phyloP scores from a whole-genome alignment of 2,888 invertebrate species.

The Lamproptera curius region DNA sequence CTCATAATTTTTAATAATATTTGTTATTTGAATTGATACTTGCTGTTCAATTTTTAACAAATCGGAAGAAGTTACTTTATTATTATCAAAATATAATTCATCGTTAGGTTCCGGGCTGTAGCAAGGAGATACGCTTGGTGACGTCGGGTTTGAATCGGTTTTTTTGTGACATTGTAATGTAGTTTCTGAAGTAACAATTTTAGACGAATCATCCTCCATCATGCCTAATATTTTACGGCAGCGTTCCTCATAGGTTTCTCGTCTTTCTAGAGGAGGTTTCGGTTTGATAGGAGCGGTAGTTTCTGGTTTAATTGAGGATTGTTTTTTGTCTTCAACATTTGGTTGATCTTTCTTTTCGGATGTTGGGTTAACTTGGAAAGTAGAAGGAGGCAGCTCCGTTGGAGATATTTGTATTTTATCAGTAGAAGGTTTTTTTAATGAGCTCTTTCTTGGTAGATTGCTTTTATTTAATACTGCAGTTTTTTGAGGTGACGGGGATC shows the following conservation, averaged over 20 bases:
- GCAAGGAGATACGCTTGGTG: conserved; percentile 52
- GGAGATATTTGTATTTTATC: conserved; percentile 44
- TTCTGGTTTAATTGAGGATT: conserved; percentile 38
- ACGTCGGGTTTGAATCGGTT: conserved; percentile 36
- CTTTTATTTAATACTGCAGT: conserved; percentile 43
- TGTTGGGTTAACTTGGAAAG: conserved; percentile 57
- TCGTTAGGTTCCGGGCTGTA: conserved; percentile 46
- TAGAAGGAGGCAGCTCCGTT: conserved; percentile 61
- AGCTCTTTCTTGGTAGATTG: conserved; percentile 64
- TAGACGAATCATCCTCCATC: conserved; percentile 55
- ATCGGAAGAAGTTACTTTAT: conserved; percentile 34
- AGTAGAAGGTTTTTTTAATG: conserved; percentile 60
- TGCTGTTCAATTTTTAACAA: conserved; percentile 45
- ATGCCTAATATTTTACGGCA: conserved; percentile 85
- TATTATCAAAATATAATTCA: conserved; percentile 28
- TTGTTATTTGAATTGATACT: conserved; percentile 32
- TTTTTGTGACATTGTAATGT: conserved; percentile 34
- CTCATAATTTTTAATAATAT: conserved; percentile 3
- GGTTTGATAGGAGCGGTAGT: conserved; percentile 48
- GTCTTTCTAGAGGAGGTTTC: conserved; percentile 79
- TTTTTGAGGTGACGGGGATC: conserved; percentile 63
- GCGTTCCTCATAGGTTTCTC: conserved; percentile 86
- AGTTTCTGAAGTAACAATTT: conserved; percentile 32
- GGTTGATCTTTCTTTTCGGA: conserved; percentile 41
- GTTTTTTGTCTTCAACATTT: conserved; percentile 47